Evolutionary conservation across 1,140 invertebrate genomes (phyloP).

Genomic region (Kradibia gibbosae): DNA sequence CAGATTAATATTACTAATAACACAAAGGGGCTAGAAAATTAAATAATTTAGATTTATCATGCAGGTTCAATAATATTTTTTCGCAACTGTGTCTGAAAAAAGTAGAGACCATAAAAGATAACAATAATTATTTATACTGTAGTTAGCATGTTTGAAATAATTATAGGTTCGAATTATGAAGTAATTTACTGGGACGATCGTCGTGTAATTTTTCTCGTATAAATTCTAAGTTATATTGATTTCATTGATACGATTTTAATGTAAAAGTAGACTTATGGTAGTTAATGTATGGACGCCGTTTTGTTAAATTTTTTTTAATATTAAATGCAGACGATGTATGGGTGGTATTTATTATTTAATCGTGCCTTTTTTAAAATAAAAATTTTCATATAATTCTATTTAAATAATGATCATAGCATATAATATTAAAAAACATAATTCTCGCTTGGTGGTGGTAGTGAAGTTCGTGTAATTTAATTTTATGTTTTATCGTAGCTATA

Average conservation of each 20-base stretch:
- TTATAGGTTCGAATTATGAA: neutral
- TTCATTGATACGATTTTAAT: neutral
- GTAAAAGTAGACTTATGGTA: too few species aligned
- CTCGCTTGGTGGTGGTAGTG: too few species aligned
- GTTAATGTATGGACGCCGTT: too few species aligned
- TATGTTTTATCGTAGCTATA: too few species aligned
- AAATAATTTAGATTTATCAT: constrained; percentile 61
- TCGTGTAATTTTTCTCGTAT: neutral
- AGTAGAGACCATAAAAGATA: neutral
- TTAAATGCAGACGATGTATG: too few species aligned
- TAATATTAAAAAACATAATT: too few species aligned
- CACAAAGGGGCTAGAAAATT: constrained; percentile 52
- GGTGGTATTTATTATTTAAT: too few species aligned
- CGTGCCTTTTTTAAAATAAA: too few species aligned
- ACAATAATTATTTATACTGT: constrained; percentile 3
- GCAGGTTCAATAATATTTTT: constrained; percentile 48
- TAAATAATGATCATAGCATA: too few species aligned
- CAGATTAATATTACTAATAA: constrained; percentile 6
- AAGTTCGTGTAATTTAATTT: too few species aligned
- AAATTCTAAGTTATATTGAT: neutral
- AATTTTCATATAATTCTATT: too few species aligned
- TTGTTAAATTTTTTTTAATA: too few species aligned
- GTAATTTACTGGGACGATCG: neutral
- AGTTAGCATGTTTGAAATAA: neutral
- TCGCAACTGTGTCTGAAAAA: neutral